Evolutionary conservation across 1,140 invertebrate genomes (phyloP).

Genomic region (Plutomurus gul): DNA sequence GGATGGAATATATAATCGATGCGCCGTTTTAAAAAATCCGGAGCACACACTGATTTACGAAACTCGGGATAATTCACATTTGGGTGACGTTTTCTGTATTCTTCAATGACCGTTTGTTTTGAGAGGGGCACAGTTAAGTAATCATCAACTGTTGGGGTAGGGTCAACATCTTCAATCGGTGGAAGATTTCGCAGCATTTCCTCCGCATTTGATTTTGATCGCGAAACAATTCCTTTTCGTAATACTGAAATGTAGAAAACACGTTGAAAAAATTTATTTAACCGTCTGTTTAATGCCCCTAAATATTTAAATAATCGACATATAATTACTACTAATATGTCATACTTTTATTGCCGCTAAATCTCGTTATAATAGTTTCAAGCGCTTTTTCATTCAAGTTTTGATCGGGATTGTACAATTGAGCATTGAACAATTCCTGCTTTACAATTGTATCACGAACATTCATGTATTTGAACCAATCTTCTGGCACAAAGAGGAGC

Average conservation of each 20-base stretch:
- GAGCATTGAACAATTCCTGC: slow-evolving; percentile 26
- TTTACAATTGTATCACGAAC: slow-evolving; percentile 62
- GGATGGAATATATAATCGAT: slow-evolving; percentile 47
- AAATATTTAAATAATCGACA: not conserved
- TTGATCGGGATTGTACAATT: not conserved
- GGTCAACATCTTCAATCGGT: not conserved
- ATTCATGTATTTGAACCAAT: slow-evolving; percentile 68
- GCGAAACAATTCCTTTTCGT: not conserved
- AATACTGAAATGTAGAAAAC: not conserved
- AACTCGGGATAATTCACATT: slow-evolving; percentile 29
- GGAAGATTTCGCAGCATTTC: not conserved
- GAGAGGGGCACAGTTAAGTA: slow-evolving; percentile 32
- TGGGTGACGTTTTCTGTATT: slow-evolving; percentile 1
- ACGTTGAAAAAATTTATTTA: not conserved
- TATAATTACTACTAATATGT: not conserved
- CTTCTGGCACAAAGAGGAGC: slow-evolving; percentile 64
- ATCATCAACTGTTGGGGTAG: not conserved
- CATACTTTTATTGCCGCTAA: not conserved
- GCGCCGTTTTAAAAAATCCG: not conserved
- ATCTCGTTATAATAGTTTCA: slow-evolving; percentile 17
- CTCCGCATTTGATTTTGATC: not conserved
- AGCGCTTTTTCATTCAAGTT: not conserved
- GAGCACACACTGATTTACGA: not conserved
- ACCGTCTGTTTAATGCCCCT: not conserved
- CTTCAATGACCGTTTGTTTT: slow-evolving; percentile 7